Conservation (phyloP, 2,113 vertebrate species). For the Centrocercus urophasianus region DNA sequence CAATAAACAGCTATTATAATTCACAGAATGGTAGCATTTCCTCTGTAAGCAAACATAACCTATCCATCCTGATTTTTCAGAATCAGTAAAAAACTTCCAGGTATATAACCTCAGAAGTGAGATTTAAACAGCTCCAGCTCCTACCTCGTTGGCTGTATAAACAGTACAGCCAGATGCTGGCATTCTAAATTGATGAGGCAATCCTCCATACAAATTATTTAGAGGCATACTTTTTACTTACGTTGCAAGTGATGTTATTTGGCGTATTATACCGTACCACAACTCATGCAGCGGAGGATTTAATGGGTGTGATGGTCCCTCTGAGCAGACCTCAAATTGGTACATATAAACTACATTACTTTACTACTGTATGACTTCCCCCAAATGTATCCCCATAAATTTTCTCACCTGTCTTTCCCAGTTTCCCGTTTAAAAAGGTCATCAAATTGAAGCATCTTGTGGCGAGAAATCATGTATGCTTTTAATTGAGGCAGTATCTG, state of each 20-base stretch:
- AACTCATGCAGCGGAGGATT: not conserved
- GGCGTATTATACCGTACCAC: not conserved
- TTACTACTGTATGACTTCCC: not conserved
- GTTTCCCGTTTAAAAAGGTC: slow-evolving; percentile 97
- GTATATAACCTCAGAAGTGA: slow-evolving; percentile 44
- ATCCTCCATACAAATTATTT: slow-evolving; percentile 8
- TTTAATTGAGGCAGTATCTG: slow-evolving; percentile 92
- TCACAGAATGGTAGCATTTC: slow-evolving; percentile 57
- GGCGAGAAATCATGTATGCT: slow-evolving; percentile 94
- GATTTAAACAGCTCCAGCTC: slow-evolving; percentile 45
- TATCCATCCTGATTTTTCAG: slow-evolving; percentile 60
- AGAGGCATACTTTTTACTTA: not conserved
- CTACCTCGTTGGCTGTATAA: not conserved
- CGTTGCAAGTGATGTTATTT: slow-evolving; percentile 29
- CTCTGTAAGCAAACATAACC: slow-evolving; percentile 48
- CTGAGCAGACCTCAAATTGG: not conserved
- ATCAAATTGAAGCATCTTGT: slow-evolving; percentile 97
- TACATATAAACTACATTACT: not conserved
- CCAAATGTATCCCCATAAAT: not conserved
- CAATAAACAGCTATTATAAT: slow-evolving; percentile 63
- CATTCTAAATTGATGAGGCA: slow-evolving; percentile 8
- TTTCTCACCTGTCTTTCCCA: slow-evolving; percentile 93
- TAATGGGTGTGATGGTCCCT: not conserved
- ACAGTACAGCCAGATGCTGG: not conserved
- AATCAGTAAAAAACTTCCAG: slow-evolving; percentile 36